Conservation (phyloP, 2,888 invertebrate species). For the Pantelozetes paolii region DNA sequence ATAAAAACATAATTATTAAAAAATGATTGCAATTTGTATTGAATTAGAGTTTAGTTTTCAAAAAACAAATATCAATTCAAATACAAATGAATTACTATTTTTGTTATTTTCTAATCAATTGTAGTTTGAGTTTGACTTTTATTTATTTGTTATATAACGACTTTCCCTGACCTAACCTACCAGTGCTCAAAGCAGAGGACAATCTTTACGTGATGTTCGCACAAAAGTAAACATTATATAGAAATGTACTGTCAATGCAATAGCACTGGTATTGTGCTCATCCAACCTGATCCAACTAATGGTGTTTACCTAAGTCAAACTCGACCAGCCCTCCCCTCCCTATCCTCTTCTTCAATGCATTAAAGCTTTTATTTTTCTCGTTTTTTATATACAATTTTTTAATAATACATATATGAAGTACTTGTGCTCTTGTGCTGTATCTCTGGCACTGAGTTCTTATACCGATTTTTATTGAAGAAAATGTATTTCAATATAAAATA, state of each 20-base stretch:
- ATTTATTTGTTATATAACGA: constrained; percentile 3
- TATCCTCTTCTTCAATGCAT: not conserved
- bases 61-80: not conserved
- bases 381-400: not conserved
- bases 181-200: constrained; percentile 4
- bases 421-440: too few relatives aligned
- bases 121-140: not conserved
- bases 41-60: not conserved
- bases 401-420: too few relatives aligned
- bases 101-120: not conserved
- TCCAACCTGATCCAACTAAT: constrained; percentile 22
- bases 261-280: constrained; percentile 5
- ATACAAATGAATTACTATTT: not conserved
- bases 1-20: not conserved
- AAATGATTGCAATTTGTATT: not conserved
- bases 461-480: too few relatives aligned
- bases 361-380: not conserved
- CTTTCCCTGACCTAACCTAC: constrained; percentile 14
- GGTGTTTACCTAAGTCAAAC: constrained; percentile 16
- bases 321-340: not conserved
- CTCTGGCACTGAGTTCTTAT: too few relatives aligned
- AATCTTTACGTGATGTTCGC: constrained; percentile 16
- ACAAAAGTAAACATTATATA: not conserved
- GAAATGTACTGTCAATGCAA: not conserved
- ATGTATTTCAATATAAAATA: too few relatives aligned